These are phyloP conservation scores for Eupithecia vulgata DNA, from an alignment of 2,888 invertebrate species.

Conservation along the genomic window DNA sequence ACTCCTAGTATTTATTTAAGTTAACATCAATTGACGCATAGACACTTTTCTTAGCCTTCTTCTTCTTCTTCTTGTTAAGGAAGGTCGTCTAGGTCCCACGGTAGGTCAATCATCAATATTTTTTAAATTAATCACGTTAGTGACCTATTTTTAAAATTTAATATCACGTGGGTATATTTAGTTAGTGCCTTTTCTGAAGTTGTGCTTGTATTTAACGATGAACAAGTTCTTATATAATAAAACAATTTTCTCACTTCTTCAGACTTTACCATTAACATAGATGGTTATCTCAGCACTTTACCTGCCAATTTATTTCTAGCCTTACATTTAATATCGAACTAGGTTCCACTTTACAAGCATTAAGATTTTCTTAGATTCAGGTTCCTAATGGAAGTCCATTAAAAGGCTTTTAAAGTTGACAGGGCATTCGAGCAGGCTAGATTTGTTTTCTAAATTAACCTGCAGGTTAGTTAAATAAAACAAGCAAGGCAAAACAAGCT, in stretches of 20 bases:
- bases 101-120: too few species aligned
- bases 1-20: neutral
- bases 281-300: constrained; percentile 2
- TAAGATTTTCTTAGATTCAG: constrained; percentile 24
- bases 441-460: constrained; percentile 24
- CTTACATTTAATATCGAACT: constrained; percentile 5
- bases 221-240: neutral
- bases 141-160: neutral
- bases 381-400: constrained; percentile 34
- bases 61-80: too few species aligned
- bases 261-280: neutral
- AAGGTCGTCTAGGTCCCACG: too few species aligned
- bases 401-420: constrained; percentile 41
- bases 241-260: neutral
- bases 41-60: too few species aligned
- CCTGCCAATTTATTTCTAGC: constrained; percentile 6
- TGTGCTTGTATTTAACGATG: neutral
- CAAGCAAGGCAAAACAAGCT: too few species aligned
- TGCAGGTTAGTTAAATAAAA: neutral
- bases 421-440: constrained; percentile 20
- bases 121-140: neutral
- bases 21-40: neutral
- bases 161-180: neutral
- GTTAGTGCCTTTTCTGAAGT: neutral
- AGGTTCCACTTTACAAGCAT: constrained; percentile 19